Base-by-base conservation (phyloP, 2,797 vertebrate species). In the Melanotaenia maccullochi region DNA sequence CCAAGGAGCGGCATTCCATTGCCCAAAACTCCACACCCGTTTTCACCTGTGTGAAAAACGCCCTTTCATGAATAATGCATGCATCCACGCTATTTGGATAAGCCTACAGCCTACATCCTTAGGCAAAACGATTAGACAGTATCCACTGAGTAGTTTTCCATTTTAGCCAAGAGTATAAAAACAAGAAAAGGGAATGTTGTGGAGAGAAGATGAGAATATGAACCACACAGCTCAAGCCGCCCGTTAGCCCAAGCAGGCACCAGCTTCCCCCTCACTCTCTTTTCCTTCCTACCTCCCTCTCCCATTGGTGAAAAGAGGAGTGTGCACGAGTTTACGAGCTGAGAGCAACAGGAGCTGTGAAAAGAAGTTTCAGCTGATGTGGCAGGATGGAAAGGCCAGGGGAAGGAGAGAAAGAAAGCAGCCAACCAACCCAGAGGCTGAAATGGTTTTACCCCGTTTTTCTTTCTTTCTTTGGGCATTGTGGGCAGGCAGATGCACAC, bases 331-430 rank as follows among this genome's bases (percentile, higher is more conserved):
- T 92, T 94, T 93, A 93, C 30, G 86, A 93, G 92, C 87, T 88
- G 90, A 89, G 89, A 90, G 92, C 91, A 92, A 93, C 90, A 92
- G 91, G 86, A 93, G 93, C 91, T 86, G 89, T 87, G 82, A 91
- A 92, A 83, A 89, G 87, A 86, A 80, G 82, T 92, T 93, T 92
- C 82, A 90, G 93, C 90, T 92, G 92, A 93, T 91, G 91, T 93
- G 86, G 92, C 87, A 86, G 87, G 89, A 92, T 71, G 76, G 80
- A 90, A 87, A 85, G 78, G 78, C 80, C 73, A 71, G 33, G 38
- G 63, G 73, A 75, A 54, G 66, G 71, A 80, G 70, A 57, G 25
- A 47, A 65, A 65, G 57, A 69, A 68, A 52, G 73, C 67, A 71
- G 71, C 77, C 73, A 75, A 71, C 32, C 42, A 9, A 14, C 61